Base-by-base conservation (phyloP, 2,797 vertebrate species). In the Triplophysa bombifrons region DNA sequence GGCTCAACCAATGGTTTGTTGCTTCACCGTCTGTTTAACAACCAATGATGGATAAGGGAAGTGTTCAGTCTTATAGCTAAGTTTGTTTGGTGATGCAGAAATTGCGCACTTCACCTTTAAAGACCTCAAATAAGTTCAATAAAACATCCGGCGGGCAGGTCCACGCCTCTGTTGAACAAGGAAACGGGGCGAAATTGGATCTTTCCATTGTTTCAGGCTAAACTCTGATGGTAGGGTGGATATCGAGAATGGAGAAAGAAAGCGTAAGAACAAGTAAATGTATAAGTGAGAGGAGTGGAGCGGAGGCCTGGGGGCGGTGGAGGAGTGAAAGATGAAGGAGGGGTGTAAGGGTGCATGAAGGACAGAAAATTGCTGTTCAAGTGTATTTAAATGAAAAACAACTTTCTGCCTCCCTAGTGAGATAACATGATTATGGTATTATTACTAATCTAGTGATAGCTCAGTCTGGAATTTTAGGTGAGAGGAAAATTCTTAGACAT, bases 391-490 rank as follows among this genome's bases (percentile, higher is more conserved):
- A 64, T 80, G 60, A 56, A 75, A 55, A 41, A 4, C 2, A 3
- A 14, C 56, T 51, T 48, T 30, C 73, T 83, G 73, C 44, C 22
- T 77, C 81, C 20, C 27, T 13, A 4, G 20, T 86, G 76, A 85
- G 71, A 69, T 78, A 73, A 83, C 48, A 17, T 77, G 63, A 80
- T 85, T 70, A 74, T 78, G 25, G 51, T 75, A 51, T 83, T 56
- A 72, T 64, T 63, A 53, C 53, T 65, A 46, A 50, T 74, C 65
- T 77, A 71, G 41, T 41, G 44, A 78, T 70, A 25, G 69, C 61
- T 58, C 17, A 19, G 55, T 38, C 30, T 69, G 75, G 41, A 34
- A 60, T 66, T 66, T 74, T 71, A 71, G 44, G 58, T 63, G 27
- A 22, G 27, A 60, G 10, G 17, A 41, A 27, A 68, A 68, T 48